A percentile compares a stretch with the other conserved stretches of the same genome.
Conservation (phyloP, 2,888 invertebrate genomes). For the Osmoderma eremita region DNA sequence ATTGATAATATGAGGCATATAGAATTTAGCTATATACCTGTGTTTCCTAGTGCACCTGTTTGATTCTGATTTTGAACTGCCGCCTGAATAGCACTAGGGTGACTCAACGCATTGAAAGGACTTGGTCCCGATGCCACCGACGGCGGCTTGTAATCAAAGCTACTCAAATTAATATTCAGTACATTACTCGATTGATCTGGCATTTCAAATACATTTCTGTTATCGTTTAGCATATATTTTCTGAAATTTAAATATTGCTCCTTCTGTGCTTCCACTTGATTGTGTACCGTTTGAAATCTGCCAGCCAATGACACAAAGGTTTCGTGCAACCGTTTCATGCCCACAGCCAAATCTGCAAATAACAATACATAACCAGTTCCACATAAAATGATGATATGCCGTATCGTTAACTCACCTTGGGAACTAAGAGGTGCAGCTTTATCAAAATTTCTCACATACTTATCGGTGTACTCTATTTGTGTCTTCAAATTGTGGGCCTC, state of each 20-base stretch:
- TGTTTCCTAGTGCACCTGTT: conserved; percentile 17
- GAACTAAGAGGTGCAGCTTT: conserved; percentile 73
- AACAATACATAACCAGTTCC: conserved; percentile 39
- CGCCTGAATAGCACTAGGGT: conserved; percentile 50
- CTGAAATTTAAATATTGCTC: conserved; percentile 85
- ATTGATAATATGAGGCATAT: neutral
- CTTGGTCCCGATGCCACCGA: conserved; percentile 71
- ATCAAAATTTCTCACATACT: conserved; percentile 74
- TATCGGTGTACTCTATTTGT: conserved; percentile 79
- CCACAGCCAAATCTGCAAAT: conserved; percentile 76
- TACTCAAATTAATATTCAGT: conserved; percentile 58
- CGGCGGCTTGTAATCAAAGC: conserved; percentile 58
- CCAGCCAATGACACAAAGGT: conserved; percentile 90
- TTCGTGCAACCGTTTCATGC: conserved; percentile 85
- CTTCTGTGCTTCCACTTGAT: conserved; percentile 81
- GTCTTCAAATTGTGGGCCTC: conserved; percentile 75
- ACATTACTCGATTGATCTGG: conserved; percentile 49
- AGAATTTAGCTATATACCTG: conserved; percentile 8
- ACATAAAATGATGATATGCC: conserved; percentile 26
- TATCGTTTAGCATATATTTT: conserved; percentile 82
- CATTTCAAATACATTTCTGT: conserved; percentile 80
- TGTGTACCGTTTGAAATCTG: conserved; percentile 82
- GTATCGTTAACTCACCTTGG: conserved; percentile 67
- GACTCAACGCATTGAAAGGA: conserved; percentile 65
- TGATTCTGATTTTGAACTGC: conserved; percentile 35